Evolutionary conservation across 30 jellyfish, hydroid and myxozoan genomes (phyloP), one percentile per base, ranked within the genome.

Genomic region (Aurelia sp.): DNA sequence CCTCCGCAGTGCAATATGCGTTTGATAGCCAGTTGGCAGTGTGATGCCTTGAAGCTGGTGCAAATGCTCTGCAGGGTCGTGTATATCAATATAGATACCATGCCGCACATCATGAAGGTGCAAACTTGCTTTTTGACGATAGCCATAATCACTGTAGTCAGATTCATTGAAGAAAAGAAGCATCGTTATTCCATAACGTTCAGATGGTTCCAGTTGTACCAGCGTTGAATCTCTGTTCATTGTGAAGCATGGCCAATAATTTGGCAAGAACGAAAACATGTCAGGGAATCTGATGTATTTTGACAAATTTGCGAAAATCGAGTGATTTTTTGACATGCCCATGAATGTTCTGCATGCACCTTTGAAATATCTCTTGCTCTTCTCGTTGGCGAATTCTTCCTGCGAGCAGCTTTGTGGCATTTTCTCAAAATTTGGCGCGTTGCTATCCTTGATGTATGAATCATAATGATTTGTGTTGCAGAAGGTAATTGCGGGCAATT

Each of bases 21-120:
- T 82, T 59, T 82, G 92, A 27, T 67, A 70, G 8, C 92, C 92
- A 52, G 77, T 18, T 18, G 92, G 92, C 13, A 82, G 16, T n/a
- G 20, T 35, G n/a, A 82, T 82, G 10, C 92, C 84, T 13, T 38
- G 47, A 44, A 68, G 55, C 12, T 40, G 72, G 20, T 22, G 51
- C 20, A 57, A 4, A 22, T 51, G 50, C n/a, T 31, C 74, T 4
- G 72, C 38, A 3, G 74, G 80, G 58, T 82, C 92, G 18, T 82
- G 86, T 6, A 82, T 19, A 17, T 69, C 63, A 52, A 82, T 61
- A 17, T 53, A 61, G 8, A 82, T 21, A 2, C 92, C 92, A 0
- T 40, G 30, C 20, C 86, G 41, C 30, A 69, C 80, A 22, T 82
- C 92, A 19, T 55, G 55, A 44, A 44, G 55, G 2, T 44, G 55